These are phyloP conservation scores for Etheostoma nigrum DNA, from an alignment of 2,797 vertebrate genomes.

Conservation along the genomic window DNA sequence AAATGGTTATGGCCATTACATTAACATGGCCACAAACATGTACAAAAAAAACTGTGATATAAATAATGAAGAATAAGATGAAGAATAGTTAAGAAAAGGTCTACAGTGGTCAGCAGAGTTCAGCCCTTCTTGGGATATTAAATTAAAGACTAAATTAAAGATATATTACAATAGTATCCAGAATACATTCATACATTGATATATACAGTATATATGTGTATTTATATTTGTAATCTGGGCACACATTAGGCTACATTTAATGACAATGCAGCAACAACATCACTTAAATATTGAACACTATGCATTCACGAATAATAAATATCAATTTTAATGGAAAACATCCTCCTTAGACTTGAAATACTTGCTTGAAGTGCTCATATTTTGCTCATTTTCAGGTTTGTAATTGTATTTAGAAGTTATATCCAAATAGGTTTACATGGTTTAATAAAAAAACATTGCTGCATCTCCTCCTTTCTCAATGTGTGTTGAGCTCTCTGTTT, in stretches of 20 bases:
- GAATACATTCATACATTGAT: conserved; percentile 3
- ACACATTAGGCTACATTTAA: background rate
- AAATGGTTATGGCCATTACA: background rate
- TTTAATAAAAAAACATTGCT: too few relatives aligned
- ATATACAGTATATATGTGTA: background rate
- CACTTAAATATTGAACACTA: conserved; percentile 10
- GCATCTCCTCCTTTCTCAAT: too few relatives aligned
- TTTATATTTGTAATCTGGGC: background rate
- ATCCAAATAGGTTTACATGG: too few relatives aligned
- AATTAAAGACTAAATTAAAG: background rate
- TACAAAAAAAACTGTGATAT: background rate
- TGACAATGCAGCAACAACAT: conserved; percentile 2
- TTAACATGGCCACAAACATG: background rate
- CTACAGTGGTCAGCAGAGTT: background rate
- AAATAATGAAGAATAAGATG: background rate
- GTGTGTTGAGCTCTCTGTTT: too few relatives aligned
- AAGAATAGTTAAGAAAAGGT: background rate
- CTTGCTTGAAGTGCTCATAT: too few relatives aligned
- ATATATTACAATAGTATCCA: background rate
- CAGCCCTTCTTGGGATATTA: background rate
- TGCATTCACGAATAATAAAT: conserved; percentile 32
- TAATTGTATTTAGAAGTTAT: too few relatives aligned
- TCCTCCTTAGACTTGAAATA: conserved; percentile 11
- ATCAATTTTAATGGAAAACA: background rate
- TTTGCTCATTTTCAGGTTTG: too few relatives aligned